Conservation (phyloP, 2,113 vertebrate genomes). For the Dinomys branickii region DNA sequence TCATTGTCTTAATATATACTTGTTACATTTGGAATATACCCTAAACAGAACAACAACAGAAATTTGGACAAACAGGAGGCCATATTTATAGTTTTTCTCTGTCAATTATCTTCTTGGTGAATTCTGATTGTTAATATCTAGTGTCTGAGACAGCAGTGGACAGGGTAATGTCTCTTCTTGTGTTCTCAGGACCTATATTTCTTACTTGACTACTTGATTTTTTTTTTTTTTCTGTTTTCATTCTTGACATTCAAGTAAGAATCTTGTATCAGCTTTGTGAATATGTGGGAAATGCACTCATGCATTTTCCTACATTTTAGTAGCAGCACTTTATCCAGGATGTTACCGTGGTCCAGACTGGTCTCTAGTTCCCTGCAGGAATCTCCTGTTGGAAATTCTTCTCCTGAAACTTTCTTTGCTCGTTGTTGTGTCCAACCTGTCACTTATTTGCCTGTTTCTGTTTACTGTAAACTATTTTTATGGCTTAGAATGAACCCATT, state of each 20-base stretch:
- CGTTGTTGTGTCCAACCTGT: neutral
- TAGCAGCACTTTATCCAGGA: neutral
- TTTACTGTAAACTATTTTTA: neutral
- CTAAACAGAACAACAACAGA: neutral
- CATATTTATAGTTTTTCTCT: neutral
- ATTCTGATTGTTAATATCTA: neutral
- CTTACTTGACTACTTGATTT: neutral
- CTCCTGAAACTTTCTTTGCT: neutral
- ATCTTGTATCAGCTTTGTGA: neutral
- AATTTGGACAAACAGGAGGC: neutral
- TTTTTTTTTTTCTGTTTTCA: neutral
- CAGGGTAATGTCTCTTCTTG: neutral
- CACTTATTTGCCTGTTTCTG: neutral
- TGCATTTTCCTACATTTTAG: neutral
- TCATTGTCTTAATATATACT: neutral
- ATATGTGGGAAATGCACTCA: neutral
- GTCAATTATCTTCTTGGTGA: neutral
- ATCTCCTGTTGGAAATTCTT: neutral
- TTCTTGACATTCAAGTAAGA: neutral
- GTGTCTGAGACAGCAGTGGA: neutral
- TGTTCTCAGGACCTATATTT: neutral
- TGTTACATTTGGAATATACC: neutral
- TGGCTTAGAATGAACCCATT: neutral
- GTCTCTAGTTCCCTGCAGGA: neutral
- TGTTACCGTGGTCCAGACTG: fast-evolving